These are phyloP conservation scores for Nasua narica DNA, from an alignment of 2,797 vertebrate species.

Conservation along the genomic window DNA sequence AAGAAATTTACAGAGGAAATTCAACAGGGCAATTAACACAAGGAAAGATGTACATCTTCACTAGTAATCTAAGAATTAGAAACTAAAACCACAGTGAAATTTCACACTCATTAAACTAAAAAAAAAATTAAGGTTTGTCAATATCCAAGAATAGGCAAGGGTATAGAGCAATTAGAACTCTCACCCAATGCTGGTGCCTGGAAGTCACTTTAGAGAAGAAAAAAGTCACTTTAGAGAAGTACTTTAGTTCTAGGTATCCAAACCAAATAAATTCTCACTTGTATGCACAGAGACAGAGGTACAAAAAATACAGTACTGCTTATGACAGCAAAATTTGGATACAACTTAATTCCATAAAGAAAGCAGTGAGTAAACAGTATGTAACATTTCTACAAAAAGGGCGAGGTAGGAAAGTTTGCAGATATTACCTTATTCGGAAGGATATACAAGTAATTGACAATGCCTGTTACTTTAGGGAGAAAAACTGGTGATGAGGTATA, in stretches of 20 bases:
- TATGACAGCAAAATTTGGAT: background rate
- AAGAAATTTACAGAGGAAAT: slow-evolving; percentile 13
- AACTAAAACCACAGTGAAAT: slow-evolving; percentile 8
- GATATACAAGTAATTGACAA: background rate
- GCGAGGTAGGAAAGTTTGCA: background rate
- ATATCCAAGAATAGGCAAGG: background rate
- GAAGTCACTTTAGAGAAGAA: background rate
- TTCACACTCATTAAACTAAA: background rate
- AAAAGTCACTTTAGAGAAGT: background rate
- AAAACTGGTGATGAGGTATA: background rate
- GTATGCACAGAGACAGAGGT: background rate
- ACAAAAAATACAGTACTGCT: background rate
- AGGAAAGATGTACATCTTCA: background rate
- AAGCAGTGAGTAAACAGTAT: background rate
- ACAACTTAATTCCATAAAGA: background rate
- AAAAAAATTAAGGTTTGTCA: background rate
- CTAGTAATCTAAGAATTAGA: background rate
- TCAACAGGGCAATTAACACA: background rate
- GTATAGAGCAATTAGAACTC: background rate
- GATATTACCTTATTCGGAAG: background rate
- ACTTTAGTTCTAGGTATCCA: background rate
- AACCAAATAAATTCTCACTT: background rate
- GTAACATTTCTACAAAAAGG: background rate
- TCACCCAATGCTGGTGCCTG: background rate
- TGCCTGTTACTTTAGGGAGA: background rate